A percentile compares a stretch with the other conserved stretches of the same genome.
These are phyloP conservation scores for Smithornis capensis DNA, from an alignment of 2,113 vertebrate species.

Conservation along the genomic window DNA sequence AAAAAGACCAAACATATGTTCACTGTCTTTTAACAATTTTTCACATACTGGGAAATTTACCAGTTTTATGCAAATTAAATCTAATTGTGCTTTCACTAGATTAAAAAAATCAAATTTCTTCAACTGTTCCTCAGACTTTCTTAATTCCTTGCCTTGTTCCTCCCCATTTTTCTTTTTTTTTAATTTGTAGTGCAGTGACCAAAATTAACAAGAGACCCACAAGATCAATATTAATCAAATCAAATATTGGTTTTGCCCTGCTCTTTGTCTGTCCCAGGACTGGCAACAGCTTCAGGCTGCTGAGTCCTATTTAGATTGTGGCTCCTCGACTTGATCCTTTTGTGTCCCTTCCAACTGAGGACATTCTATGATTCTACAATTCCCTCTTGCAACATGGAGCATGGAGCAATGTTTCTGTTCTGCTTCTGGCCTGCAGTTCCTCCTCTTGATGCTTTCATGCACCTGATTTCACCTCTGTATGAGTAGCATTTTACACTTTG, in stretches of 20 bases:
- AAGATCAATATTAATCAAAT: neutral
- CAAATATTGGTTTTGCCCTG: neutral
- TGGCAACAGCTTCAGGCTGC: neutral
- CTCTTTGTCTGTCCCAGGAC: neutral
- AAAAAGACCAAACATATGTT: neutral
- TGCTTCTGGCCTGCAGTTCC: neutral
- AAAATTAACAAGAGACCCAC: neutral
- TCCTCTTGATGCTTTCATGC: neutral
- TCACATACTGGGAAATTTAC: neutral
- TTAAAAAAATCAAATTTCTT: neutral
- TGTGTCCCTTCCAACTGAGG: neutral
- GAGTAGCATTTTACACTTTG: neutral
- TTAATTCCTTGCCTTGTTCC: neutral
- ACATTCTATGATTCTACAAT: neutral
- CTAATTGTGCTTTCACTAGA: neutral
- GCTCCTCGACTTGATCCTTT: rapidly evolving
- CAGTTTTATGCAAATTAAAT: neutral
- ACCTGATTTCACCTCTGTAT: neutral
- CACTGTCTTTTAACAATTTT: neutral
- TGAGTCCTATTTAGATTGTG: rapidly evolving
- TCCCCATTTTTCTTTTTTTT: neutral
- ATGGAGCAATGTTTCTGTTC: neutral
- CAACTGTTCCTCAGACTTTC: neutral
- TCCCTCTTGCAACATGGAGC: neutral
- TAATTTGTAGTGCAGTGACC: neutral